Evolutionary conservation across 2,113 vertebrate genomes (phyloP).

Genomic region (Petrocephalus zakoni): DNA sequence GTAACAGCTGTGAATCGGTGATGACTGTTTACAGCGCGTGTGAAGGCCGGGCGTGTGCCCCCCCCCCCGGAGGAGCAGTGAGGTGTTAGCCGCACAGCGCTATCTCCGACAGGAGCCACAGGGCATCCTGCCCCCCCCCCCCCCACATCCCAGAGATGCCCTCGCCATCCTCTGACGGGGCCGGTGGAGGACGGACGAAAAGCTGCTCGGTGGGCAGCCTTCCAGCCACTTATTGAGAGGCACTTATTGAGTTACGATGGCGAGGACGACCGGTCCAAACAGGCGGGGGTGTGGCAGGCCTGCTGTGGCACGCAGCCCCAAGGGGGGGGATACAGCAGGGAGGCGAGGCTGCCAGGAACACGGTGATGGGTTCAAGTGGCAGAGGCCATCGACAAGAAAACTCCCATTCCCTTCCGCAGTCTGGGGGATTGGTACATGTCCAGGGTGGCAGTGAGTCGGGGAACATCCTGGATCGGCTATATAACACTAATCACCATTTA

Average conservation of each 20-base stretch:
- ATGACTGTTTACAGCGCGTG: not conserved
- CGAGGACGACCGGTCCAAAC: not conserved
- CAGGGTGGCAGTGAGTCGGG: not conserved
- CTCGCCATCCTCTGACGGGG: not conserved
- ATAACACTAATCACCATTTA: not conserved
- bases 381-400: not conserved
- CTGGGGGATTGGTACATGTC: not conserved
- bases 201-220: not conserved
- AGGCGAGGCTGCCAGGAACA: not conserved
- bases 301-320: not conserved
- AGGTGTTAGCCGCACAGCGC: not conserved
- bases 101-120: not conserved
- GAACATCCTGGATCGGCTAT: not conserved
- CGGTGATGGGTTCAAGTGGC: not conserved
- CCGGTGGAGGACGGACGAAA: not conserved
- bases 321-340: not conserved
- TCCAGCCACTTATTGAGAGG: constrained; percentile 7
- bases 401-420: not conserved
- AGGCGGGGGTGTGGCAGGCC: not conserved
- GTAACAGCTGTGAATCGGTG: not conserved
- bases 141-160: not conserved
- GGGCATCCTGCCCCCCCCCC: not conserved
- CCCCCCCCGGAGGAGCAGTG: not conserved
- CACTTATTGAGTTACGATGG: constrained; percentile 2
- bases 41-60: not conserved